Conservation (phyloP, 2,113 vertebrate species). For the Mustelus asterias region DNA sequence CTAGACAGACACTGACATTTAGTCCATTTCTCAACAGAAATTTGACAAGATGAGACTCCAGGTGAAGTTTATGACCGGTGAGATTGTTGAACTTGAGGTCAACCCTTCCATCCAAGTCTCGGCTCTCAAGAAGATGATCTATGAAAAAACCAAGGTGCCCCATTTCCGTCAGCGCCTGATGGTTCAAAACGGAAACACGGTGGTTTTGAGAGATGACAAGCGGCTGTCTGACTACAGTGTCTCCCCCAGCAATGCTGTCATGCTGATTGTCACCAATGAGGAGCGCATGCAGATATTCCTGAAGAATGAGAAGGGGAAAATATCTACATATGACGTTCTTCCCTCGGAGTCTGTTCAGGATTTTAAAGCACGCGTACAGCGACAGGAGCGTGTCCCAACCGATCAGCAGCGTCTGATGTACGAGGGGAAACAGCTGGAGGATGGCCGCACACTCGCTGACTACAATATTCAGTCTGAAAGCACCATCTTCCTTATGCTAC, state of each 20-base stretch:
- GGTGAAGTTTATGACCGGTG: conserved; percentile 31
- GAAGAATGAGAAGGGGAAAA: conserved; percentile 42
- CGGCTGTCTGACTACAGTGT: background rate
- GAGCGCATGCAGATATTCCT: conserved; percentile 51
- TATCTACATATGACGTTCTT: conserved; percentile 44
- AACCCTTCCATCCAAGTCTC: background rate
- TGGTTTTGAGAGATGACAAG: background rate
- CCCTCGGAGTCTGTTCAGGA: conserved; percentile 42
- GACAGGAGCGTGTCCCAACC: conserved; percentile 40
- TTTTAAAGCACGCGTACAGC: conserved; percentile 46
- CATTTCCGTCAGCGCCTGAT: conserved; percentile 36
- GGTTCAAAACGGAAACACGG: background rate
- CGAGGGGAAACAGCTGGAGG: conserved; percentile 42
- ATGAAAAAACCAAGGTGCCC: background rate
- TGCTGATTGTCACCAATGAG: conserved; percentile 37
- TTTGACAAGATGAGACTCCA: conserved; percentile 7
- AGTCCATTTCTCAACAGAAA: background rate
- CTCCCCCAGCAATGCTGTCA: background rate
- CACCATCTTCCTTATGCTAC: conserved; percentile 49
- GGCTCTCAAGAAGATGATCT: conserved; percentile 26
- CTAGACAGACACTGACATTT: background rate
- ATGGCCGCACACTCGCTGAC: conserved; percentile 41
- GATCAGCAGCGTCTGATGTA: conserved; percentile 53
- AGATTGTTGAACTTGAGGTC: background rate
- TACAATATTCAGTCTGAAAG: conserved; percentile 44